A percentile compares a stretch with the other conserved stretches of the same genome.
Evolutionary conservation across 2,113 vertebrate genomes (phyloP).

Genomic region (Cheirogaleus medius): DNA sequence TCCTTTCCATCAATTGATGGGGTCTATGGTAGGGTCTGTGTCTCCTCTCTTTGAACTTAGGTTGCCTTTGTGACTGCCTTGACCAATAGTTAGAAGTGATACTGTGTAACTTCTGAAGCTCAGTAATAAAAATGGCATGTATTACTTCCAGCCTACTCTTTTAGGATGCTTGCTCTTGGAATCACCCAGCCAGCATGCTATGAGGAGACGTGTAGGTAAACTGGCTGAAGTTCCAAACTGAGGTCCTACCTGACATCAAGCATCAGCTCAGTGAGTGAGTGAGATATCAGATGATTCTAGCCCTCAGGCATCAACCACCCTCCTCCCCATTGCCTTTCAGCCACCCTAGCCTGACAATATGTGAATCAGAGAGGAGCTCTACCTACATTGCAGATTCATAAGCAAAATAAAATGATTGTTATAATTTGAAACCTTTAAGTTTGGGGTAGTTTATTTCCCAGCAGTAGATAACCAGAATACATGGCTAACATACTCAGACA

Average conservation of each 20-base stretch:
- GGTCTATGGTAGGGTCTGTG: not conserved
- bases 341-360: not conserved
- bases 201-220: not conserved
- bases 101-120: not conserved
- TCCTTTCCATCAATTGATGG: not conserved
- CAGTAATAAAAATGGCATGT: not conserved
- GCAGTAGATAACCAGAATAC: not conserved
- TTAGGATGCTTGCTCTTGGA: not conserved
- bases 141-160: not conserved
- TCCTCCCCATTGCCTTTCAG: not conserved
- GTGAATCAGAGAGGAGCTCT: not conserved
- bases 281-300: not conserved
- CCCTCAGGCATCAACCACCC: not conserved
- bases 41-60: not conserved
- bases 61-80: not conserved
- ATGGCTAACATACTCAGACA: not conserved
- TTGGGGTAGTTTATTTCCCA: constrained; percentile 18
- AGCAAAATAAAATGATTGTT: not conserved
- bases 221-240: not conserved
- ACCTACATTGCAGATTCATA: not conserved
- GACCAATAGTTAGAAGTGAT: not conserved
- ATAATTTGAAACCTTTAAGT: not conserved
- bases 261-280: not conserved
- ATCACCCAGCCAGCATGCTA: not conserved
- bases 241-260: not conserved